Conservation (phyloP, 37 sponge, comb jelly and placozoan genomes). For the Ianthella basta region DNA sequence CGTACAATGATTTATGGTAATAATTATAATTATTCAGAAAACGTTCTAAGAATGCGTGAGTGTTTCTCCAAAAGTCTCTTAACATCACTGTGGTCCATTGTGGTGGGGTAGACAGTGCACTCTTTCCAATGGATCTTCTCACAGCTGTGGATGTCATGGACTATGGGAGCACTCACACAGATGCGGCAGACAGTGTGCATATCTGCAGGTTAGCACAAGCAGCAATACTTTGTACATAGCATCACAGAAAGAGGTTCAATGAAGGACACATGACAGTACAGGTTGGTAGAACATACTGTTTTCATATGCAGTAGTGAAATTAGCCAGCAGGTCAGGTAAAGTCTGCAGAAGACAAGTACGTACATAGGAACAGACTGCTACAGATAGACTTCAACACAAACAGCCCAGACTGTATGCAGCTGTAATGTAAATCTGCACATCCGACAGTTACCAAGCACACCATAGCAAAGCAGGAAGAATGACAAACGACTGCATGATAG, state of each 20-base stretch:
- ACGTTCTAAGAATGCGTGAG: conserved; percentile 59
- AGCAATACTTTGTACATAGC: no score
- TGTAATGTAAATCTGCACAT: no score
- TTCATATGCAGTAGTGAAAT: not conserved
- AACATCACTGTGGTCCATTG: conserved; percentile 35
- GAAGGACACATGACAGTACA: not conserved
- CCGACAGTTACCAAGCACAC: no score
- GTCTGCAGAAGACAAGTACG: not conserved
- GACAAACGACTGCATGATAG: not conserved
- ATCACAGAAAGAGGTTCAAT: no score
- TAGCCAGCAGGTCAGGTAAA: not conserved
- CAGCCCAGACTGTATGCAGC: no score
- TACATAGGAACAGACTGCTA: no score
- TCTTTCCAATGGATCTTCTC: conserved; percentile 89
- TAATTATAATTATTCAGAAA: not conserved
- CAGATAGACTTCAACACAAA: no score
- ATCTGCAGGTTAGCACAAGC: conserved; percentile 53
- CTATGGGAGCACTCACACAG: conserved; percentile 61
- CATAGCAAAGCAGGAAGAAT: not conserved
- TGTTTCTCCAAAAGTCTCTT: conserved; percentile 57
- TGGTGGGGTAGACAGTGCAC: conserved; percentile 21
- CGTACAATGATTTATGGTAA: no score
- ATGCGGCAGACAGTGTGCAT: conserved; percentile 69
- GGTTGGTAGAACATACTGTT: not conserved
- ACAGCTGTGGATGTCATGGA: conserved; percentile 73